Conservation (phyloP, 2,797 vertebrate species). For the Pteronotus mesoamericanus region DNA sequence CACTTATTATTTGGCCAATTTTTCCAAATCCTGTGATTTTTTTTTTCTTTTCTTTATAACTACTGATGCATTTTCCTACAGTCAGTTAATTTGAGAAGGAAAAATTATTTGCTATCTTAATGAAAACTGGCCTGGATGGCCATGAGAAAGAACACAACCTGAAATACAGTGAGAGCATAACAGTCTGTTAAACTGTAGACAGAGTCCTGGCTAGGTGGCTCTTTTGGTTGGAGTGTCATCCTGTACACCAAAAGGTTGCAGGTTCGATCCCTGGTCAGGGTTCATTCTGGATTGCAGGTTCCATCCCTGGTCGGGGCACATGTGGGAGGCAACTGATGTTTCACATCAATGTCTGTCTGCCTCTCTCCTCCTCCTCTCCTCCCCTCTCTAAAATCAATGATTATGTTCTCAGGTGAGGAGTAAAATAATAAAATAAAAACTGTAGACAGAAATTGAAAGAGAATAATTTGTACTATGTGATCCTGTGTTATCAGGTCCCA, state of each 20-base stretch:
- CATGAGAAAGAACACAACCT: neutral
- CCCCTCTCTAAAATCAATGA: too few species aligned
- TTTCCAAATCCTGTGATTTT: neutral
- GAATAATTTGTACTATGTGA: neutral
- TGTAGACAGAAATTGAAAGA: neutral
- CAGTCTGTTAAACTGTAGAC: neutral
- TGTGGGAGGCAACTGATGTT: too few species aligned
- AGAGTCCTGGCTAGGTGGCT: neutral
- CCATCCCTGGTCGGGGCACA: neutral
- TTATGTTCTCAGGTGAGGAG: neutral
- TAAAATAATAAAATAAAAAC: neutral
- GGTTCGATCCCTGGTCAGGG: neutral
- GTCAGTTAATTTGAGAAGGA: neutral
- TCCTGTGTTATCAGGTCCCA: neutral
- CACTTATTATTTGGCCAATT: neutral
- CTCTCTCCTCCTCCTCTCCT: too few species aligned
- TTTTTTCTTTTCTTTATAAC: conserved; percentile 1
- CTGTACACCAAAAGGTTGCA: neutral
- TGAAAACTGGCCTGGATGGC: neutral
- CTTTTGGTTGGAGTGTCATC: neutral
- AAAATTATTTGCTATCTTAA: neutral
- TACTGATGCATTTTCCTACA: neutral
- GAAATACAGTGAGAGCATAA: neutral
- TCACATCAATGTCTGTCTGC: too few species aligned
- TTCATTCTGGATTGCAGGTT: neutral